A percentile compares a stretch with the other conserved stretches of the same genome.
Conservation (phyloP, 1,140 invertebrate species). For the Heliconius melpomene region DNA sequence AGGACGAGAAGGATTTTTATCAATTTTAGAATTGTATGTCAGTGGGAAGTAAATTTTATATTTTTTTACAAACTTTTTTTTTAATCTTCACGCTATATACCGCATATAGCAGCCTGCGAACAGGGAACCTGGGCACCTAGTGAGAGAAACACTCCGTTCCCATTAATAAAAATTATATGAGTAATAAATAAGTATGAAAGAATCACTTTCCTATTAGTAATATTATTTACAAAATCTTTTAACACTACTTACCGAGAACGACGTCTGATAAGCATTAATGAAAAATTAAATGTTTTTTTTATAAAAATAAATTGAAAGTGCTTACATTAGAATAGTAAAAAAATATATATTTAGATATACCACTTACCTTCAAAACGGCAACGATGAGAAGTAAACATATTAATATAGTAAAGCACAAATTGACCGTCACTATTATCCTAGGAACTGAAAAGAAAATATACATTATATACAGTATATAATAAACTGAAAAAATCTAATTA, state of each 20-base stretch:
- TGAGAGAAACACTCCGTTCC: too few relatives aligned
- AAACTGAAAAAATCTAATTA: too few relatives aligned
- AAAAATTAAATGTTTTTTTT: constrained; percentile 13
- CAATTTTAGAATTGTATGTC: too few relatives aligned
- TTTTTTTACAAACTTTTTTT: too few relatives aligned
- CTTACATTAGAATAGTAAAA: background rate
- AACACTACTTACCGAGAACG: constrained; percentile 57
- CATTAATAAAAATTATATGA: too few relatives aligned
- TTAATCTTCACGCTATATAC: too few relatives aligned
- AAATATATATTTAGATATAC: background rate
- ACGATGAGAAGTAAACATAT: constrained; percentile 88
- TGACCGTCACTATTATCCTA: constrained; percentile 89
- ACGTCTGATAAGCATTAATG: constrained; percentile 46
- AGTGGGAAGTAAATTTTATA: too few relatives aligned
- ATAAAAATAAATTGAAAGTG: background rate
- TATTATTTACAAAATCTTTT: background rate
- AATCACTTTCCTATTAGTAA: background rate
- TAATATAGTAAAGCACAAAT: constrained; percentile 90
- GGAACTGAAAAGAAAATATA: constrained; percentile 81
- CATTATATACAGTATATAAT: background rate
- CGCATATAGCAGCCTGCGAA: too few relatives aligned
- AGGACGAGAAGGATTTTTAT: too few relatives aligned
- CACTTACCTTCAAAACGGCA: constrained; percentile 86
- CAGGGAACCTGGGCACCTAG: too few relatives aligned
- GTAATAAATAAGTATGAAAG: too few relatives aligned